These are phyloP conservation scores for Leontocebus nigricollis DNA, from an alignment of 2,797 vertebrate genomes.

Conservation along the genomic window DNA sequence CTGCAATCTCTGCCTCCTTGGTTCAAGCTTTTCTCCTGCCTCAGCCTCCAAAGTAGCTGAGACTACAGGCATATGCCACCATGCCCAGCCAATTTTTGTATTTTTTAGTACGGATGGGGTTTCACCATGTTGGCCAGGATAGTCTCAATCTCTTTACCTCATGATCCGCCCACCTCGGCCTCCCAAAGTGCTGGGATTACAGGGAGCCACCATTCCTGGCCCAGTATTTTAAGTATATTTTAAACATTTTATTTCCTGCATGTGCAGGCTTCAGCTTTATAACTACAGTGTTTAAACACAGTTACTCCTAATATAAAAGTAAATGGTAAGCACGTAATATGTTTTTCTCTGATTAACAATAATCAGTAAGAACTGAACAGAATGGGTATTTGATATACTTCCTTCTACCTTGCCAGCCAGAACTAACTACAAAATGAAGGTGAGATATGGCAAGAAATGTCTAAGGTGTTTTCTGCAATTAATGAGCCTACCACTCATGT, in stretches of 20 bases:
- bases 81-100: too few relatives aligned
- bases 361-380: neutral
- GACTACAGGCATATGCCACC: too few relatives aligned
- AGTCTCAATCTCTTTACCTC: too few relatives aligned
- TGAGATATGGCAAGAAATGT: neutral
- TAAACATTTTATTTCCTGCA: neutral
- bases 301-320: neutral
- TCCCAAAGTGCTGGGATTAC: too few relatives aligned
- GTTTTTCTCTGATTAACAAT: neutral
- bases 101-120: too few relatives aligned
- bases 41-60: too few relatives aligned
- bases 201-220: too few relatives aligned
- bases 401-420: neutral
- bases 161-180: too few relatives aligned
- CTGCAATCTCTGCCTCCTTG: too few relatives aligned
- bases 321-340: constrained; percentile 1
- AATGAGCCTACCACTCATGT: neutral
- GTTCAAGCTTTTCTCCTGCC: too few relatives aligned
- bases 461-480: neutral
- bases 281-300: neutral
- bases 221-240: constrained; percentile 1
- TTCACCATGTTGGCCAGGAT: too few relatives aligned
- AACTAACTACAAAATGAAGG: neutral
- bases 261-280: constrained; percentile 10
- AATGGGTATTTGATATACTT: neutral